A percentile compares a stretch with the other conserved stretches of the same genome.
These are phyloP conservation scores for Cheilosia soror DNA, from an alignment of 2,888 invertebrate genomes.

Conservation along the genomic window DNA sequence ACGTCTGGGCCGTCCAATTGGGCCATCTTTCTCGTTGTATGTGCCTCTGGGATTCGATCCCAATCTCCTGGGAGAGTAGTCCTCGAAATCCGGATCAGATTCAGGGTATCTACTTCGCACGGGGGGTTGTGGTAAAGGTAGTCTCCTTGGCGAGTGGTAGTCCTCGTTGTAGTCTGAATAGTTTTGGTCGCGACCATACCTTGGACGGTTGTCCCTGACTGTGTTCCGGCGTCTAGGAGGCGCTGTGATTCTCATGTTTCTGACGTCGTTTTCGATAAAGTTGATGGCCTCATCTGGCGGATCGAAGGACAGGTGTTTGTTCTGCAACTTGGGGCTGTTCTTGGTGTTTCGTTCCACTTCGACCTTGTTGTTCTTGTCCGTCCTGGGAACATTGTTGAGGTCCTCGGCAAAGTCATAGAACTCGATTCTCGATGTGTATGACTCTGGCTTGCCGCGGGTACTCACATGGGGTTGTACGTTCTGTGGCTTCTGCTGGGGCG, in stretches of 20 bases:
- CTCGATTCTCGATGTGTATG: conserved; percentile 81
- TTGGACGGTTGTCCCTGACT: conserved; percentile 34
- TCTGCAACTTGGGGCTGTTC: conserved; percentile 82
- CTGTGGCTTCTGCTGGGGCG: conserved; percentile 69
- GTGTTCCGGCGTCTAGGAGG: conserved; percentile 53
- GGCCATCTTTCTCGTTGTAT: conserved; percentile 29
- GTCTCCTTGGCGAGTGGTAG: conserved; percentile 28
- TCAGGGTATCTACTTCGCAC: conserved; percentile 46
- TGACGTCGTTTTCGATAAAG: conserved; percentile 76
- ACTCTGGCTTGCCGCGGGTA: conserved; percentile 78
- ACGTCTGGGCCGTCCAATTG: background rate
- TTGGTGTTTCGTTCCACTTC: conserved; percentile 81
- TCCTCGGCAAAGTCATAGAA: conserved; percentile 82
- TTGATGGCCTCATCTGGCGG: conserved; percentile 69
- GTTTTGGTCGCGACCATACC: conserved; percentile 21
- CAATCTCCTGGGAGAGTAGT: conserved; percentile 42
- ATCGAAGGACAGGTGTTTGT: conserved; percentile 51
- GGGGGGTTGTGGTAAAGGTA: conserved; percentile 38
- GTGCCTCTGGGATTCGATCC: background rate
- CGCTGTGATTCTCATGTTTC: conserved; percentile 53
- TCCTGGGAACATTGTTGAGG: conserved; percentile 79
- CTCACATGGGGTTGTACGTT: conserved; percentile 75
- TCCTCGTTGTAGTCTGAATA: conserved; percentile 54
- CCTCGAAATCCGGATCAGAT: conserved; percentile 62
- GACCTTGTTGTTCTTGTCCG: conserved; percentile 81